Evolutionary conservation across 1,140 invertebrate species (phyloP).

Genomic region (Drosophila neocordata): DNA sequence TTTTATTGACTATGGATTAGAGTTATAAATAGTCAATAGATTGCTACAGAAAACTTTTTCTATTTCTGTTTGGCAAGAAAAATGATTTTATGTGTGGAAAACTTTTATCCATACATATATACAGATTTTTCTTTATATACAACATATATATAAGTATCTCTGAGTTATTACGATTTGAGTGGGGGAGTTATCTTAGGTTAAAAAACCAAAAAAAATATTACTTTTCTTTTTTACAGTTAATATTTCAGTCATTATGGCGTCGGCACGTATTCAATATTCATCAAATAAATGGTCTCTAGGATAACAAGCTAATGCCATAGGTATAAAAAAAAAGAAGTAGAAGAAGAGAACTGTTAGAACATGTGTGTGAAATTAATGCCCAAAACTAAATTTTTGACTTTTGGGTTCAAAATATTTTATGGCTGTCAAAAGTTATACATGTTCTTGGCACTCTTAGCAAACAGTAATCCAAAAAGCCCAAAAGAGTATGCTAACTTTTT

Average conservation of each 20-base stretch:
- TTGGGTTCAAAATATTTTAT: conserved; percentile 13
- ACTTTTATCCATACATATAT: conserved; percentile 24
- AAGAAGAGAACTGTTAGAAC: background rate
- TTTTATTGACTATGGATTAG: conserved; percentile 11
- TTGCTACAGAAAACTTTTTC: conserved; percentile 45
- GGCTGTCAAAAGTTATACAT: conserved; percentile 11
- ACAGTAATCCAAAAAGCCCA: background rate
- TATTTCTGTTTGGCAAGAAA: conserved; percentile 35
- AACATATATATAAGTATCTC: background rate
- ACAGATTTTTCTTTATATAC: background rate
- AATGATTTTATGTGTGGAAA: conserved; percentile 41
- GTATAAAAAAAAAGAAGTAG: conserved; percentile 1
- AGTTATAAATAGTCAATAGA: conserved; percentile 57
- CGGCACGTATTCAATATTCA: conserved; percentile 48
- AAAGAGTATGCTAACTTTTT: conserved; percentile 40
- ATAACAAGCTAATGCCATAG: conserved; percentile 13
- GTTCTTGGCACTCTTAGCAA: background rate
- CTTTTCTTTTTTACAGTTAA: conserved; percentile 25
- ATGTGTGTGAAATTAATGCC: conserved; percentile 14
- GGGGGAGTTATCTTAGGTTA: conserved; percentile 14
- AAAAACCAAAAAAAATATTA: conserved; percentile 30
- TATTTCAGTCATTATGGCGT: conserved; percentile 56
- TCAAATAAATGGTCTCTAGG: conserved; percentile 26
- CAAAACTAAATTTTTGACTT: conserved; percentile 40
- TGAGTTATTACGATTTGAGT: conserved; percentile 13